Percentiles rank a stretch among this genome's conserved stretches.
Conservation (phyloP, 2,797 vertebrate genomes). For the Lagothrix lagotricha region DNA sequence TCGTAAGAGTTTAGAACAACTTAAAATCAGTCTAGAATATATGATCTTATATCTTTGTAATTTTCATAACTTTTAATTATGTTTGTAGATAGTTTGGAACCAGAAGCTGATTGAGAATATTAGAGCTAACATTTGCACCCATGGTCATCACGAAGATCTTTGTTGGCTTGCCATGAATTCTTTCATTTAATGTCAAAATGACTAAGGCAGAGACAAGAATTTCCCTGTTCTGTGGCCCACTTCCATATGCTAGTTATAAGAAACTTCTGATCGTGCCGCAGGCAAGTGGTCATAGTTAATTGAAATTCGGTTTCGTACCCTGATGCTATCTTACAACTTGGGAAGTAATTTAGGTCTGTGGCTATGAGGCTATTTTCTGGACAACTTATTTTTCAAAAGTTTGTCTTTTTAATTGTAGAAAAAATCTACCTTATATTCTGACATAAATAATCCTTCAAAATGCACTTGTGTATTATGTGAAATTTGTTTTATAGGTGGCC, state of each 20-base stretch:
- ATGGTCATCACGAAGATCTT: neutral
- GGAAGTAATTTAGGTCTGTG: neutral
- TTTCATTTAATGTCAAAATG: neutral
- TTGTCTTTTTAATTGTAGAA: neutral
- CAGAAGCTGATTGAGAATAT: neutral
- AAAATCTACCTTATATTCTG: slow-evolving; percentile 12
- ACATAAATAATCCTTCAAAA: slow-evolving; percentile 32
- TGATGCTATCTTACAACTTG: neutral
- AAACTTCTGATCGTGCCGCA: neutral
- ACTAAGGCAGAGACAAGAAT: neutral
- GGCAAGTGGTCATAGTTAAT: slow-evolving; percentile 6
- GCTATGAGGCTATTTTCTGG: slow-evolving; percentile 3
- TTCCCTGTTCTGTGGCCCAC: neutral
- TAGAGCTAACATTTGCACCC: neutral
- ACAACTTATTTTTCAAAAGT: slow-evolving; percentile 4
- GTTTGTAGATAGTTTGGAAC: slow-evolving; percentile 34
- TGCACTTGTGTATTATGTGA: neutral
- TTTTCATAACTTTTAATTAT: slow-evolving; percentile 31
- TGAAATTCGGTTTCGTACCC: slow-evolving; percentile 10
- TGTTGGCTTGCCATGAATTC: neutral
- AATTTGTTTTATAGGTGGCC: neutral
- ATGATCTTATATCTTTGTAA: neutral
- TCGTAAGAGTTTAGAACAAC: neutral
- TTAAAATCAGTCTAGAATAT: neutral
- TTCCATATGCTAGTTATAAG: neutral